phyloP scores from a whole-genome alignment of 1,140 invertebrate genomes.

The Cepaea nemoralis region DNA sequence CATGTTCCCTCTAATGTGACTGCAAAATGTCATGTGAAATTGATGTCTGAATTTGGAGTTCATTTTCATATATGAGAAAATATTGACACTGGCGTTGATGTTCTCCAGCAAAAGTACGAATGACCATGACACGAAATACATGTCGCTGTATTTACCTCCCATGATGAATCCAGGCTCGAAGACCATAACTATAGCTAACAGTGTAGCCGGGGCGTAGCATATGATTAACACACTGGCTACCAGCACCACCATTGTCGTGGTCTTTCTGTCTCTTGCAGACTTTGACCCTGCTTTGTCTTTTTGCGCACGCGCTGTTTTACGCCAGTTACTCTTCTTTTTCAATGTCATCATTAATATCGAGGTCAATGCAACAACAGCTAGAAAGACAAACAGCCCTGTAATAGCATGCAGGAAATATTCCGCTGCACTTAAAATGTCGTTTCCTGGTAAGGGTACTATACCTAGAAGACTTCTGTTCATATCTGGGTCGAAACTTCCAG shows the following conservation, averaged over 20 bases:
- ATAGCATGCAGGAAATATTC: neutral
- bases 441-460: neutral
- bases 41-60: too few relatives aligned
- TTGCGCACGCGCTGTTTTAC: neutral
- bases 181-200: neutral
- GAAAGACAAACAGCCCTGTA: neutral
- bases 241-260: neutral
- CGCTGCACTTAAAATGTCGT: neutral
- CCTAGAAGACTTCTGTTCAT: neutral
- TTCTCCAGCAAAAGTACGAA: neutral
- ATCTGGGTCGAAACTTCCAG: neutral
- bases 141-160: neutral
- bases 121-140: neutral
- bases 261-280: neutral
- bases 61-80: constrained; percentile 28
- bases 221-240: constrained; percentile 14
- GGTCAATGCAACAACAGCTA: neutral
- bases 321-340: neutral
- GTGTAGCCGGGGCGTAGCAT: neutral
- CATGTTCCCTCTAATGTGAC: too few relatives aligned
- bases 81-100: constrained; percentile 26
- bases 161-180: neutral
- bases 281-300: neutral
- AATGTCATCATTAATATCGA: neutral
- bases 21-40: too few relatives aligned